Evolutionary conservation across 2,113 vertebrate genomes (phyloP).

Genomic region (Toxotes jaculatrix): DNA sequence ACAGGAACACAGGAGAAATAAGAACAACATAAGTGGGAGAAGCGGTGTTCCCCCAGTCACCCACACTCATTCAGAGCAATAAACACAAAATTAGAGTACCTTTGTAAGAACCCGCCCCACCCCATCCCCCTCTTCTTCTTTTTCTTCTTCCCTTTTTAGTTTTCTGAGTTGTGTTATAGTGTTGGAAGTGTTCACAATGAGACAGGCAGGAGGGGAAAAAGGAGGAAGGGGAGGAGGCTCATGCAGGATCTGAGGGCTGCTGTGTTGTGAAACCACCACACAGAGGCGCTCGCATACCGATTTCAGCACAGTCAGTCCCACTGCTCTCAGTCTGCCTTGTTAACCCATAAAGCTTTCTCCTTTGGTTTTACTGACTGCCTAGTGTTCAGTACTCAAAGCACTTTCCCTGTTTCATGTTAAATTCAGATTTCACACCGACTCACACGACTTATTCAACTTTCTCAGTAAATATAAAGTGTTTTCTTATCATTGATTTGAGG

Average conservation of each 20-base stretch:
- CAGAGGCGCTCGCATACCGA: slow-evolving; percentile 40
- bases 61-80: slow-evolving; percentile 68
- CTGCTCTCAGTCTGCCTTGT: not conserved
- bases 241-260: slow-evolving; percentile 73
- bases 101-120: slow-evolving; percentile 64
- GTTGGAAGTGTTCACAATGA: slow-evolving; percentile 67
- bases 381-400: not conserved
- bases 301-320: slow-evolving; percentile 12
- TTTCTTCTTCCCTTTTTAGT: slow-evolving; percentile 30
- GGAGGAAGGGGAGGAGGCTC: slow-evolving; percentile 47
- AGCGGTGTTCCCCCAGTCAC: slow-evolving; percentile 66
- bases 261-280: slow-evolving; percentile 56
- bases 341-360: not conserved
- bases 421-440: not conserved
- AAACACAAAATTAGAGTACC: slow-evolving; percentile 63
- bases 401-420: not conserved
- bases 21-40: slow-evolving; percentile 42
- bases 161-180: slow-evolving; percentile 62
- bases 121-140: not conserved
- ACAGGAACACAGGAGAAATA: slow-evolving; percentile 59
- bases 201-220: slow-evolving; percentile 57
- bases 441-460: not conserved
- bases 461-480: not conserved
- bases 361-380: slow-evolving; percentile 6
- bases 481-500: not conserved